phyloP scores from a whole-genome alignment of 2,113 vertebrate species.

The Triplophysa rosa region DNA sequence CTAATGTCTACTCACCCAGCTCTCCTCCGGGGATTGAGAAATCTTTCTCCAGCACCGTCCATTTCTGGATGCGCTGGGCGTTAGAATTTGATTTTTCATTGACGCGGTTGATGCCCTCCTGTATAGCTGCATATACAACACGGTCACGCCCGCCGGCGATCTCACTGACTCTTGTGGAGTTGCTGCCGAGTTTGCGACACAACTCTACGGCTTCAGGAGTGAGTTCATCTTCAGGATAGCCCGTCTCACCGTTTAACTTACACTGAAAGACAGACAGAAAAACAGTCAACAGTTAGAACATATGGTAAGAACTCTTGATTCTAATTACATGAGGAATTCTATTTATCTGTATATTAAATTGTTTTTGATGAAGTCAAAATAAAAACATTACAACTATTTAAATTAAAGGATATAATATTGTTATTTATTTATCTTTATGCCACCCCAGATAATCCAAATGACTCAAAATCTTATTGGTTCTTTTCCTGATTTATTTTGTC shows the following conservation, averaged over 20 bases:
- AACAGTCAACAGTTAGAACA: background rate
- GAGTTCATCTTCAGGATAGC: slow-evolving; percentile 79
- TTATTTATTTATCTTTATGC: no score
- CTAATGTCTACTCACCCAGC: slow-evolving; percentile 79
- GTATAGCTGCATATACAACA: slow-evolving; percentile 74
- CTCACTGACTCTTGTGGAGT: slow-evolving; percentile 74
- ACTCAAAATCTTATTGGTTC: background rate
- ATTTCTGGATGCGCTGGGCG: slow-evolving; percentile 88
- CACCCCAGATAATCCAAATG: no score
- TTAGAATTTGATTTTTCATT: slow-evolving; percentile 81
- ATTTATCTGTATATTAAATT: background rate
- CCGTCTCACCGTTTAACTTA: slow-evolving; percentile 64
- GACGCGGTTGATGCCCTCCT: slow-evolving; percentile 79
- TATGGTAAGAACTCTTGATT: no score
- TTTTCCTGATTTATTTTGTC: no score
- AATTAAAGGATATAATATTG: no score
- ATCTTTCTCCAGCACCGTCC: slow-evolving; percentile 82
- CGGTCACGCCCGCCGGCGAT: slow-evolving; percentile 74
- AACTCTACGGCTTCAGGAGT: slow-evolving; percentile 71
- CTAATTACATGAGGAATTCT: background rate
- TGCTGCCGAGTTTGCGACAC: slow-evolving; percentile 82
- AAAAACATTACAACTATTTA: no score
- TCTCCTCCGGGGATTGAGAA: slow-evolving; percentile 84
- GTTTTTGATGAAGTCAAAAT: background rate
- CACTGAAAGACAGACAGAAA: slow-evolving; percentile 69